A percentile compares a stretch with the other conserved stretches of the same genome.
Evolutionary conservation across 1,140 invertebrate species (phyloP).

Genomic region (Leptestheria dahalacensis): DNA sequence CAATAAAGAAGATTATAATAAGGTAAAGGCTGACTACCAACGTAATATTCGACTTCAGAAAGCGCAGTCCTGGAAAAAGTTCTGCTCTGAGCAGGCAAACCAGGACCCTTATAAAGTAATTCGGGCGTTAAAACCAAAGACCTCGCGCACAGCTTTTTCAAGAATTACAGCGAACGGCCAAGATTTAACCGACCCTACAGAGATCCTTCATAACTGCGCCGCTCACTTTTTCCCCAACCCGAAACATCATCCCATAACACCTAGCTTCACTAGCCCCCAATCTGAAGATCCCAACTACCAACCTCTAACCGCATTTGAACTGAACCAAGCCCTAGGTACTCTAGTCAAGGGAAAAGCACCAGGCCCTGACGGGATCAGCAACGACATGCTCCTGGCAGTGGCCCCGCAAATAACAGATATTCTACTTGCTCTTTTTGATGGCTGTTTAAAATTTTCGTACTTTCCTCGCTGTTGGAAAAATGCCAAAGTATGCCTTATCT

Average conservation of each 20-base stretch:
- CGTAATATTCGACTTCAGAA: too few species aligned
- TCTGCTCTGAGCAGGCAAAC: too few species aligned
- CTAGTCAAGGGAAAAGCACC: conserved; percentile 22
- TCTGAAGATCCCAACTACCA: neutral
- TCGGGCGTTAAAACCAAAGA: too few species aligned
- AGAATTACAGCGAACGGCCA: neutral
- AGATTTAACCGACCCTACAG: neutral
- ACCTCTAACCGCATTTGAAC: neutral
- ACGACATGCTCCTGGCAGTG: conserved; percentile 25
- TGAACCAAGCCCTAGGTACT: neutral
- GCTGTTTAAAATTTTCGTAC: conserved; percentile 10
- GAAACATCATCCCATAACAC: neutral
- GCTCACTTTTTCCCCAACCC: neutral
- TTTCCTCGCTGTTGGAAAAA: conserved; percentile 19
- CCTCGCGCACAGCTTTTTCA: neutral
- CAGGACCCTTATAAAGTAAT: too few species aligned
- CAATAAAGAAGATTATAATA: too few species aligned
- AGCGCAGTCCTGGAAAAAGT: too few species aligned
- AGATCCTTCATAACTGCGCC: neutral
- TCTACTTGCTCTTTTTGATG: conserved; percentile 21
- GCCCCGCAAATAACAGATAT: conserved; percentile 21
- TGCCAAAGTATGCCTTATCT: conserved; percentile 1
- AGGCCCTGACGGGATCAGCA: conserved; percentile 24
- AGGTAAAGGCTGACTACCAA: too few species aligned
- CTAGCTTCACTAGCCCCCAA: neutral